Base-by-base conservation (phyloP, 2,113 vertebrate genomes). In the Alethe castanea region DNA sequence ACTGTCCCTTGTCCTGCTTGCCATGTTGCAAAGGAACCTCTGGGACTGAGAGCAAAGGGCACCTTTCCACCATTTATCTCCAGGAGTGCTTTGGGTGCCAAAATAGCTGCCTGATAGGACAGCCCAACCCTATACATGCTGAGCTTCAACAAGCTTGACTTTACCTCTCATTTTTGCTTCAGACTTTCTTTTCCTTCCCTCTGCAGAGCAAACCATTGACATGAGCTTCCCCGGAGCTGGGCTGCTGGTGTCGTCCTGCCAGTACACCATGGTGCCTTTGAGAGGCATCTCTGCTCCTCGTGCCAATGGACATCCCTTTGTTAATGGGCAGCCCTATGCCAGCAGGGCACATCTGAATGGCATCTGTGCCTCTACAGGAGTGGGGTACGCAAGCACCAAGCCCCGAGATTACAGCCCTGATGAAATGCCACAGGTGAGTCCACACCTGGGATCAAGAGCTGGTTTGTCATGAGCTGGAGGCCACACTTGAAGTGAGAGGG, bases 261-360 rank as follows among this genome's bases (percentile, higher is more conserved):
- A 99, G 85, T 99, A 99, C 95, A 99, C 99, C 45, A 99, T 99
- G 99, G 99, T 99, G 28, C 99, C 99, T 2, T 97, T 99, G 70
- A 98, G 98, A 89, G 98, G 99, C 25, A 96, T 98, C 61, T 96
- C 98, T 10, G 96, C 98, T 86, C 95, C 96, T 71, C 97, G 85
- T 73, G 91, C 94, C 94, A 97, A 40, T 1, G 98, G 98, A 18
- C 98, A 97, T 60, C 98, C 98, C 90, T 98, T 98, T 2, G 79
- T 98, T 53, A 98, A 96, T 0, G 86, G 97, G n/a, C 98, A 97
- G 86, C 98, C 98, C 95, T 98, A 98, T 0, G 42, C 98, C 76
- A 98, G 94, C 1, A 92, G 97, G 36, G 40, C 94, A 8, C 96
- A 94, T 2, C n/a, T 96, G 83, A 97, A 94, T 12, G 94, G 97